These are phyloP conservation scores for Diorhabda sublineata DNA, from an alignment of 1,140 invertebrate genomes.

Conservation along the genomic window DNA sequence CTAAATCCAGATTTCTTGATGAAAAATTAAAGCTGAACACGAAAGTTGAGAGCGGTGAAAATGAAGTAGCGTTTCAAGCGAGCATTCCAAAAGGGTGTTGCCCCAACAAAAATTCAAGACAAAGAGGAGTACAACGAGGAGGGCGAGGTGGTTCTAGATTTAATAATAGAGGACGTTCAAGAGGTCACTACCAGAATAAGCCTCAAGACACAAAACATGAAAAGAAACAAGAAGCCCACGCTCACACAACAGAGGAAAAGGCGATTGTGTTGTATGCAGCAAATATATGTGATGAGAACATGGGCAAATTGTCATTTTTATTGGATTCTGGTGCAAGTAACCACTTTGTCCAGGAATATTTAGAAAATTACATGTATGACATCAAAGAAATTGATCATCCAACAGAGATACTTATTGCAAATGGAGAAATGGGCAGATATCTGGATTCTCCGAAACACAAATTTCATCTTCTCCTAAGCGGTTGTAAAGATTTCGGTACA, in stretches of 20 bases:
- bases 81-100: too few species aligned
- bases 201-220: neutral
- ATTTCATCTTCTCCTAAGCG: too few species aligned
- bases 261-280: slow-evolving; percentile 16
- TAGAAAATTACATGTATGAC: slow-evolving; percentile 11
- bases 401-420: too few species aligned
- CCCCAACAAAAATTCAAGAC: too few species aligned
- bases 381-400: neutral
- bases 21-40: neutral
- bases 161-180: neutral
- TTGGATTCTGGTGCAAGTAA: slow-evolving; percentile 8
- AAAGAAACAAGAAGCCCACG: neutral
- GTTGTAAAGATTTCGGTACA: too few species aligned
- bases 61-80: too few species aligned
- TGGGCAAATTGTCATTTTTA: slow-evolving; percentile 3
- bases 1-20: too few species aligned
- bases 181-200: neutral
- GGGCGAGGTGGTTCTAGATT: neutral
- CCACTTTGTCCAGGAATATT: slow-evolving; percentile 12
- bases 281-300: slow-evolving; percentile 2
- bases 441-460: too few species aligned
- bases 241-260: neutral
- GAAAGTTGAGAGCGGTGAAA: too few species aligned
- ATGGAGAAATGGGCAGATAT: slow-evolving; percentile 19
- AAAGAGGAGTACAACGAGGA: too few species aligned